Base-by-base conservation (phyloP, 1,140 invertebrate species). In the Aphidius gifuensis region DNA sequence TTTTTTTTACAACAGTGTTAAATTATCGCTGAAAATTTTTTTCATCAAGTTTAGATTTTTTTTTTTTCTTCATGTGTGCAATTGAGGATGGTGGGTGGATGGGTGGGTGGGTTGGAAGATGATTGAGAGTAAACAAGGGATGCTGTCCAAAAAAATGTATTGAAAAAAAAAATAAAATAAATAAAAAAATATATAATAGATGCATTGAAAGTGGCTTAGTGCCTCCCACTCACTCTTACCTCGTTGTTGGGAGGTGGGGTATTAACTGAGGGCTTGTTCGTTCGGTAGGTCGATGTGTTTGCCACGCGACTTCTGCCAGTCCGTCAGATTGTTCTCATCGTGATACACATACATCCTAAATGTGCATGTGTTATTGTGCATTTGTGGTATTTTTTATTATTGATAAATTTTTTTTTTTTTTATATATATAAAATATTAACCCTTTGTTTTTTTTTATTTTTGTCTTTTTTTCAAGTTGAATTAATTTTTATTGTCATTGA, bases 161-260 rank as follows among this genome's bases (percentile, higher is more conserved):
- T 39, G 32, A 50, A 51, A 16, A n/a, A 23, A 38, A 59, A 32
- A 32, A 44, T 16, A 50, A 50, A 50, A 59, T 45, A 65, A n/a
- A 43, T 59, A 58, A 51, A 59, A 54, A 61, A 47, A 49, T 58
- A 54, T 57, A 54, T n/a, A 55, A 32, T 49, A n/a, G 56, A 63
- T 64, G 58, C 23, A 70, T 68, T 54, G 50, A 67, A 70, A 74
- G 71, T 72, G 68, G 69, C 69, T 70, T 70, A 72, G 65, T 69
- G 67, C 74, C 76, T 76, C 73, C 74, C 74, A 72, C 74, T 69
- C 72, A 70, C 72, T 71, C 68, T 64, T 64, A 65, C 68, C 69
- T 73, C 71, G 70, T 55, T 16, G 53, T 7, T 38, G 54, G 61
- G 65, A 65, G 71, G 73, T 72, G 71, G 73, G 73, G 73, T 63